Evolutionary conservation across 2,797 vertebrate genomes (phyloP).

Genomic region (Nyctalus aviator): DNA sequence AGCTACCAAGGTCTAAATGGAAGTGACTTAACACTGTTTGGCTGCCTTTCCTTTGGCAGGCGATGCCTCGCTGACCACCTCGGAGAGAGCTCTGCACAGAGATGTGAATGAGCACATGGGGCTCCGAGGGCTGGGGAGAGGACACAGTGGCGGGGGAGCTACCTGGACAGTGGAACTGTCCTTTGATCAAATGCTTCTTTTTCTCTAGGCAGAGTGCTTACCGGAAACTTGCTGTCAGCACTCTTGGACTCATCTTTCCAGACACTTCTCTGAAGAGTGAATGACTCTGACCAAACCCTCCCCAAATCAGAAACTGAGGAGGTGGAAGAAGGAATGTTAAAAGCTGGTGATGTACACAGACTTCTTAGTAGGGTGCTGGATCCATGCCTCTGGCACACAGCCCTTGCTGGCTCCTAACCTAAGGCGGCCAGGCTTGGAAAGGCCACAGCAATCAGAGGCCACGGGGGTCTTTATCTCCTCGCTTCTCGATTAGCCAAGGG

Average conservation of each 20-base stretch:
- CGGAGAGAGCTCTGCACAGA: neutral
- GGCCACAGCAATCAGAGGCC: neutral
- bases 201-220: constrained; percentile 55
- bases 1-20: neutral
- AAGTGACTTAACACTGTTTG: constrained; percentile 47
- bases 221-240: constrained; percentile 28
- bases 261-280: constrained; percentile 58
- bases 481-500: constrained; percentile 5
- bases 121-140: neutral
- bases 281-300: constrained; percentile 45
- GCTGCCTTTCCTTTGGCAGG: constrained; percentile 25
- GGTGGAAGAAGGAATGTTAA: constrained; percentile 31
- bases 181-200: constrained; percentile 60
- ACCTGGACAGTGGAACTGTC: neutral
- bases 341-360: constrained; percentile 14
- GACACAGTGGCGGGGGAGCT: neutral
- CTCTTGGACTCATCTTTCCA: constrained; percentile 62
- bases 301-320: constrained; percentile 36
- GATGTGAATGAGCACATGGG: neutral
- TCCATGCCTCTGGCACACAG: neutral
- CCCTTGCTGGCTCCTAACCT: neutral
- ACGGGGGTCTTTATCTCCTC: constrained; percentile 42
- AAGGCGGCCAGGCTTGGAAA: neutral
- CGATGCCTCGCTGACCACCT: neutral
- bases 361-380: neutral